Conservation (phyloP, 1,140 invertebrate genomes). For the Achroia grisella region DNA sequence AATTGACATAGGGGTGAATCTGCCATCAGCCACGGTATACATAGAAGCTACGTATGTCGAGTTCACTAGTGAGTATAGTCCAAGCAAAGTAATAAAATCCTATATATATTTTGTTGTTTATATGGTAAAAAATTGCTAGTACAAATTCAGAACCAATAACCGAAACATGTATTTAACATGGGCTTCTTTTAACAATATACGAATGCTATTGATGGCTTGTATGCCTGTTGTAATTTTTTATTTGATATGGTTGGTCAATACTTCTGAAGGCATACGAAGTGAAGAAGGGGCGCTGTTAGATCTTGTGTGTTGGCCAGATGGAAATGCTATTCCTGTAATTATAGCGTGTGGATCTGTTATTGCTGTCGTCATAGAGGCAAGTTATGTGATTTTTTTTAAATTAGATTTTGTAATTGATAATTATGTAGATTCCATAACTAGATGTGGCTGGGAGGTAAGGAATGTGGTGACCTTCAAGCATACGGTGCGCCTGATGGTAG, state of each 20-base stretch:
- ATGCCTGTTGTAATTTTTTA: constrained; percentile 64
- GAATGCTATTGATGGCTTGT: constrained; percentile 59
- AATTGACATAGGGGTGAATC: too few species aligned
- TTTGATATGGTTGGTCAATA: constrained; percentile 61
- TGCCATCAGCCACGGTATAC: too few species aligned
- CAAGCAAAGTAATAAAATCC: too few species aligned
- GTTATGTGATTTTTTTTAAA: not conserved
- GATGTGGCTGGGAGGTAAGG: not conserved
- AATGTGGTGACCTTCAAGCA: too few species aligned
- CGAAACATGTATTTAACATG: constrained; percentile 51
- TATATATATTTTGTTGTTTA: too few species aligned
- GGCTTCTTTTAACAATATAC: constrained; percentile 59
- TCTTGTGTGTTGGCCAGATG: constrained; percentile 53
- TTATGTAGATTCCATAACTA: not conserved
- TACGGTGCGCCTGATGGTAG: too few species aligned
- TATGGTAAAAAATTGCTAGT: too few species aligned
- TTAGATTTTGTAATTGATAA: not conserved
- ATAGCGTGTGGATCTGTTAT: constrained; percentile 41
- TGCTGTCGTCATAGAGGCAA: constrained; percentile 48
- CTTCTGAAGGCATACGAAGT: constrained; percentile 56
- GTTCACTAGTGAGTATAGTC: too few species aligned
- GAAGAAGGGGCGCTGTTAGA: constrained; percentile 58
- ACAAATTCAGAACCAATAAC: too few species aligned
- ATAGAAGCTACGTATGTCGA: too few species aligned
- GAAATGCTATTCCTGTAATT: constrained; percentile 51